These are phyloP conservation scores for Phyllotis vaccarum DNA, from an alignment of 2,797 vertebrate species.

Conservation along the genomic window DNA sequence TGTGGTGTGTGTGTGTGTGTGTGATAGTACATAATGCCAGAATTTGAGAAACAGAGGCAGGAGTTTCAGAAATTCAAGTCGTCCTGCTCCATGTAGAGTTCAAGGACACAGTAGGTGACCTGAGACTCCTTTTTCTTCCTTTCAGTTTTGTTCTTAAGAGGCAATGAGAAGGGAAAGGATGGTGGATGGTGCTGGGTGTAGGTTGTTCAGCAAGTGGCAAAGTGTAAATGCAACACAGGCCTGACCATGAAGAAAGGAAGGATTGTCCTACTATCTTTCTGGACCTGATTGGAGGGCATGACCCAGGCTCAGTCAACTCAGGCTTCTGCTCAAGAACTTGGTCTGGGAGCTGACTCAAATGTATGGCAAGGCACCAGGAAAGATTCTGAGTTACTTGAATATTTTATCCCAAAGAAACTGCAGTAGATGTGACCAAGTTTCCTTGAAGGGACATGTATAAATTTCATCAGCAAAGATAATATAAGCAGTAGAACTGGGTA, in stretches of 20 bases:
- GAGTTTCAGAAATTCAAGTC: not conserved
- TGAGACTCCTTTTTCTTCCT: too few species aligned
- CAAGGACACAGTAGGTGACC: not conserved
- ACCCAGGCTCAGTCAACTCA: not conserved
- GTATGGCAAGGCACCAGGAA: not conserved
- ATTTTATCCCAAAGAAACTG: not conserved
- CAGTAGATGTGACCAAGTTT: not conserved
- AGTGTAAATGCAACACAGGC: too few species aligned
- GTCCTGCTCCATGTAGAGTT: not conserved
- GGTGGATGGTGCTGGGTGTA: not conserved
- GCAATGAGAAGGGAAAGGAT: not conserved
- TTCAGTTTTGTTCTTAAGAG: too few species aligned
- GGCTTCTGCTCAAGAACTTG: not conserved
- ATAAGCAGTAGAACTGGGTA: not conserved
- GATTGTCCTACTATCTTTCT: not conserved
- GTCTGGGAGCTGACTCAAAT: not conserved
- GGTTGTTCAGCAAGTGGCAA: not conserved
- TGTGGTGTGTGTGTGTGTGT: not conserved
- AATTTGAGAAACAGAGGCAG: not conserved
- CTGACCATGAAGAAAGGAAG: too few species aligned
- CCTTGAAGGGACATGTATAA: not conserved
- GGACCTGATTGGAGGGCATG: not conserved
- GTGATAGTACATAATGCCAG: not conserved
- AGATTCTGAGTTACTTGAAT: not conserved
- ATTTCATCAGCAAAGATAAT: not conserved